Evolutionary conservation across 2,888 invertebrate species (phyloP).

Genomic region (Isotomurus palustris): DNA sequence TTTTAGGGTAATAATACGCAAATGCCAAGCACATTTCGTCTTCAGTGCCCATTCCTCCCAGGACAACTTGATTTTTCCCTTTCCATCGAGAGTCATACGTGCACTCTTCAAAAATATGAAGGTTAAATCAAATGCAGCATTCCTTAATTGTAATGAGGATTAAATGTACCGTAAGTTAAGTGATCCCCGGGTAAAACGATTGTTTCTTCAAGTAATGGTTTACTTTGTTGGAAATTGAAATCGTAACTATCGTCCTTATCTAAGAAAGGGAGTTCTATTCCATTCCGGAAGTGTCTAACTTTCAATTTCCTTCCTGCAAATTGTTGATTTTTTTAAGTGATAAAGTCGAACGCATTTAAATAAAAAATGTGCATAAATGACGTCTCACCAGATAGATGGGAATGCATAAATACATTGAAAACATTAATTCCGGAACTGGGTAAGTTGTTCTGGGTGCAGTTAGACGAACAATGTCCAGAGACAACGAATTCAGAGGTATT

Average conservation of each 20-base stretch:
- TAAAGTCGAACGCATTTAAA: too few species aligned
- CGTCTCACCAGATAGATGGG: slow-evolving; percentile 2
- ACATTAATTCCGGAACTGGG: not conserved
- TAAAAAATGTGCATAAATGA: too few species aligned
- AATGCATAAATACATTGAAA: slow-evolving; percentile 5
- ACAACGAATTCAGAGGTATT: slow-evolving; percentile 70
- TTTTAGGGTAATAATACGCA: not conserved
- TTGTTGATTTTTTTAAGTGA: too few species aligned
- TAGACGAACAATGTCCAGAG: slow-evolving; percentile 74
- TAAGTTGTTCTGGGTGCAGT: slow-evolving; percentile 62
- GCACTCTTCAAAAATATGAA: slow-evolving; percentile 1
- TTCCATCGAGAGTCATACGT: not conserved
- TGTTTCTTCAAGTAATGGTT: slow-evolving; percentile 7
- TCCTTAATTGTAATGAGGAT: too few species aligned
- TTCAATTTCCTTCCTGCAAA: slow-evolving; percentile 50
- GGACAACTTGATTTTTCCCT: not conserved
- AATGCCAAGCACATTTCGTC: not conserved
- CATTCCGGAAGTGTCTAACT: slow-evolving; percentile 24
- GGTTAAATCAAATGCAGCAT: too few species aligned
- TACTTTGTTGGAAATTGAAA: slow-evolving; percentile 30
- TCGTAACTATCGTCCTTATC: slow-evolving; percentile 28
- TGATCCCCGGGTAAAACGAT: slow-evolving; percentile 29
- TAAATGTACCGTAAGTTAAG: slow-evolving; percentile 28
- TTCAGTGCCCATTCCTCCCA: not conserved
- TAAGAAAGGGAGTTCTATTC: slow-evolving; percentile 28